Evolutionary conservation across 2,797 vertebrate genomes (phyloP), one percentile per base, ranked within the genome.

Genomic region (Steatocranus sp.): DNA sequence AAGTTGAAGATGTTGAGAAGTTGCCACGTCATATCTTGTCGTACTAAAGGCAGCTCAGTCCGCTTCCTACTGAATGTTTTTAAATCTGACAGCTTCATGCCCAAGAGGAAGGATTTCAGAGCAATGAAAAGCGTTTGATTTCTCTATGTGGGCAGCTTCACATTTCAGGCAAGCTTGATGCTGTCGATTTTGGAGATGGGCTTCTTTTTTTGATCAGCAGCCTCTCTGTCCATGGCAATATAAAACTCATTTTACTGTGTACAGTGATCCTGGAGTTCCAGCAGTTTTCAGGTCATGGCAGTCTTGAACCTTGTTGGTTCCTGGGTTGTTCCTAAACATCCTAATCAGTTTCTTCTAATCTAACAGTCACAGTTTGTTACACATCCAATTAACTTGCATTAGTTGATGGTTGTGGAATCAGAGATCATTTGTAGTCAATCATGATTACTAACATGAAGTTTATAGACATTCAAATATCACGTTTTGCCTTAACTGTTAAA

Each of bases 1-100:
- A 63, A 36, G 32, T 36, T 36, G 32, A 63, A 18, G 27, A 32
- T 7, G 54, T 58, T 58, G 30, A 58, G 6, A 34, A 58, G 54
- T 58, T 58, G 30, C 17, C 54, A 58, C 1, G 6, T 0, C 54
- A 32, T 34, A 58, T 11, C 17, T 34, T 34, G 54, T 58, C 17
- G 0, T 34, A 11, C 54, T 58, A 58, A 34, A 58, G 0, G 30
- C 54, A 34, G 30, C 54, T 58, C 4, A 18, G 54, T 58, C 0
- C 0, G 5, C 54, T 34, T 58, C 30, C 17, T 34, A 32, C 17
- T 58, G 0, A 32, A 34, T 58, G 17, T 58, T 1, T 58, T 58
- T n/a, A 58, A 58, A 58, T 58, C 30, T 58, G 56, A 58, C 30
- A 58, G 30, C 30, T n/a, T 58, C 30, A 34, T 58, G 4, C 56